Base-by-base conservation (phyloP, 2,113 vertebrate genomes). In the Sinocyclocheilus rhinocerous region DNA sequence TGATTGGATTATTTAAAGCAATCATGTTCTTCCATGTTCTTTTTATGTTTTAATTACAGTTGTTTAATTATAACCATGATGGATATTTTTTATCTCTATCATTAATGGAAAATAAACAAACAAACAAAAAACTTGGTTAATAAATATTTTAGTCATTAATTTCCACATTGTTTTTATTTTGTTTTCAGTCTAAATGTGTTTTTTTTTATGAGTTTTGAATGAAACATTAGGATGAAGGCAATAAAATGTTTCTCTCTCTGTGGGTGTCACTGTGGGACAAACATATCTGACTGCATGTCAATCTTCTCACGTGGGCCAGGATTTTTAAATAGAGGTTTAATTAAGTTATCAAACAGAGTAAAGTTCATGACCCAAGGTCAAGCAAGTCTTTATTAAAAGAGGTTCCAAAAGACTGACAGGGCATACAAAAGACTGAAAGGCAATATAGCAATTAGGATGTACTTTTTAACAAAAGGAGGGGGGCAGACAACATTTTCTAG, bases 311-410 rank as follows among this genome's bases (percentile, higher is more conserved):
- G 18, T 77, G 85, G 89, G 94, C 94, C 91, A 89, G 95, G 93
- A 94, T 93, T 95, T 96, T 95, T 96, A 93, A 96, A 96, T 95
- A 94, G 93, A 89, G 92, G 55, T 95, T 92, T 95, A 95, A 95
- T 94, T 95, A 94, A 96, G 94, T 95, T 95, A 94, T 95, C 95
- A 94, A 94, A 93, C 93, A 95, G 94, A 94, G 93, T 95, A 96
- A 96, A 95, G 95, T 95, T 95, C 95, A 94, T 95, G 95, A 96
- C 95, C 95, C 95, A 95, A 96, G 94, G 95, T 96, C 94, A 95
- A 94, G 94, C 95, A 92, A 94, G 93, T 67, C 95, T 94, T 94
- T 96, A 95, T 95, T 94, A 92, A 94, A 95, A 96, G 93, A 59
- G 29, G 16, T 93, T 95, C 91, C 92, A 39, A 89, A 92, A 92